A percentile compares a stretch with the other conserved stretches of the same genome.
Conservation (phyloP, 2,888 invertebrate species). For the Bruchidius siliquastri region DNA sequence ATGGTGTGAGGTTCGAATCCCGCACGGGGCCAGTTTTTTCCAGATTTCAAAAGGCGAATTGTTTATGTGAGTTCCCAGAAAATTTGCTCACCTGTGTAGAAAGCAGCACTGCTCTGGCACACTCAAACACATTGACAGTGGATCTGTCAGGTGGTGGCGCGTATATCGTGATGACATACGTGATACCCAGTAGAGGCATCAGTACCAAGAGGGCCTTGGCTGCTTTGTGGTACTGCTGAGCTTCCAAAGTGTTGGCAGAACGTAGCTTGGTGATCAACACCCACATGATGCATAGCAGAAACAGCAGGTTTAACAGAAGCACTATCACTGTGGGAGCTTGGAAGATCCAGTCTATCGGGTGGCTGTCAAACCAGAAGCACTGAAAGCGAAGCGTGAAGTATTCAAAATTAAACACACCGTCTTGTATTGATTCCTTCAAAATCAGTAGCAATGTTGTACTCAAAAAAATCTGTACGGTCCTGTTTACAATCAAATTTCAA, state of each 20-base stretch:
- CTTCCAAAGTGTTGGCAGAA: slow-evolving; percentile 85
- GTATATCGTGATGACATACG: slow-evolving; percentile 79
- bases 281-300: slow-evolving; percentile 84
- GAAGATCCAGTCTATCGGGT: slow-evolving; percentile 82
- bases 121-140: slow-evolving; percentile 70
- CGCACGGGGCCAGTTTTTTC: no score
- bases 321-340: slow-evolving; percentile 79
- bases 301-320: slow-evolving; percentile 75
- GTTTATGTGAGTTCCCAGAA: no score
- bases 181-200: slow-evolving; percentile 89
- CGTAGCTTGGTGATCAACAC: slow-evolving; percentile 89
- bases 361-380: slow-evolving; percentile 75
- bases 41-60: no score
- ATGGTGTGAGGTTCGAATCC: no score
- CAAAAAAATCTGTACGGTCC: no score
- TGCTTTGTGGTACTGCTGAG: slow-evolving; percentile 85
- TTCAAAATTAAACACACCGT: no score
- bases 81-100: slow-evolving; percentile 82
- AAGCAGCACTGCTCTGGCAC: slow-evolving; percentile 74
- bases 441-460: no score
- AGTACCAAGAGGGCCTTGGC: slow-evolving; percentile 87
- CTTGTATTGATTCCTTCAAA: no score
- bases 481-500: no score
- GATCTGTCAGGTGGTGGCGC: slow-evolving; percentile 77
- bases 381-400: slow-evolving; percentile 23